Evolutionary conservation across 1,140 invertebrate genomes (phyloP).

Genomic region (Hirudo medicinalis): DNA sequence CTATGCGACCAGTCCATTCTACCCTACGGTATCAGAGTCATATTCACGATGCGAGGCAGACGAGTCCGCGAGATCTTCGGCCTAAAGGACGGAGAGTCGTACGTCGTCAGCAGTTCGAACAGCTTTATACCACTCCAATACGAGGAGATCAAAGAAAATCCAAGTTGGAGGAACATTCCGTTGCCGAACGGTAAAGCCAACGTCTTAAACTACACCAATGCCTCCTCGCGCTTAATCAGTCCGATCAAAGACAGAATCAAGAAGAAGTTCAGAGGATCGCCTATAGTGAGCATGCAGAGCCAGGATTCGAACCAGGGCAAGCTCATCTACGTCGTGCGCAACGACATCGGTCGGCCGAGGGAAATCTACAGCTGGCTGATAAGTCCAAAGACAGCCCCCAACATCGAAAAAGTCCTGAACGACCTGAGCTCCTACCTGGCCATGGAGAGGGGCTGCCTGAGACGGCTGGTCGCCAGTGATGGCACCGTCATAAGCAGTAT

Average conservation of each 20-base stretch:
- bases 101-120: slow-evolving; percentile 7
- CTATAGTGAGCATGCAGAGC: too few species aligned
- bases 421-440: not conserved
- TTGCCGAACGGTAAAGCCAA: not conserved
- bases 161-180: not conserved
- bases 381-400: not conserved
- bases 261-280: too few species aligned
- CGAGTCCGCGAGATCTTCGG: not conserved
- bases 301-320: too few species aligned
- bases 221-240: too few species aligned
- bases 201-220: too few species aligned
- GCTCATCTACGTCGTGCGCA: not conserved
- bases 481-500: not conserved
- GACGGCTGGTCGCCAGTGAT: not conserved
- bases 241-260: too few species aligned
- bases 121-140: not conserved
- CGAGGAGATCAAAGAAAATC: not conserved
- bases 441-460: not conserved
- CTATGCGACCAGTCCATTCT: slow-evolving; percentile 2
- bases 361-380: not conserved
- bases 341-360: not conserved
- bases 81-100: not conserved
- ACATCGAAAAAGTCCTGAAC: not conserved
- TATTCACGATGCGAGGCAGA: not conserved
- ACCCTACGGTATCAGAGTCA: not conserved